Evolutionary conservation across 2,113 vertebrate genomes (phyloP).

Genomic region (Pluvianellus socialis): DNA sequence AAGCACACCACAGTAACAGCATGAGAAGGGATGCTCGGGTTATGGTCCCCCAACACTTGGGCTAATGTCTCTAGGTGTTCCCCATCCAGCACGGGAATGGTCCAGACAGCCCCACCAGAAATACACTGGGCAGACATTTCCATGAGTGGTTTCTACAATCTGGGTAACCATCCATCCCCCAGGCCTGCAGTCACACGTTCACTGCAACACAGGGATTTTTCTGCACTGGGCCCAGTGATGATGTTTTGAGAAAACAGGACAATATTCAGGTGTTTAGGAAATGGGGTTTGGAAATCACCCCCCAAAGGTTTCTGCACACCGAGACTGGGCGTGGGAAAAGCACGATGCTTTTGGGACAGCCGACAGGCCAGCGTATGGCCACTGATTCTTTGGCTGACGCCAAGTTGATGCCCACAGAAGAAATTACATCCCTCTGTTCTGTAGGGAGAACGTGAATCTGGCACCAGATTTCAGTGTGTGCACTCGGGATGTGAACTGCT

Average conservation of each 20-base stretch:
- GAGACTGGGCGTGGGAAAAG: neutral
- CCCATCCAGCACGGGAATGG: rapidly evolving
- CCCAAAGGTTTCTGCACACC: neutral
- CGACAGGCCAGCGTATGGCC: rapidly evolving
- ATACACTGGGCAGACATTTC: neutral
- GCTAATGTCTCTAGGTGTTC: neutral
- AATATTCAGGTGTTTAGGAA: neutral
- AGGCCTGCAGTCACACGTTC: neutral
- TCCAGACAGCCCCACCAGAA: neutral
- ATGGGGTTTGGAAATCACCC: neutral
- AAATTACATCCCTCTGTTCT: neutral
- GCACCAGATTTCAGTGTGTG: neutral
- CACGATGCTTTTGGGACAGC: neutral
- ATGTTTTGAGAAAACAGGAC: neutral
- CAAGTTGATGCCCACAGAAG: neutral
- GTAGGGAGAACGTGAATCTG: neutral
- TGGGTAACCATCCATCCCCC: neutral
- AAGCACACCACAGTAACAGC: neutral
- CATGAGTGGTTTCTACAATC: neutral
- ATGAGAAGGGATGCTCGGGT: neutral
- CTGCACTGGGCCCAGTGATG: neutral
- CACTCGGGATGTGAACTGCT: neutral
- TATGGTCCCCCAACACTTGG: neutral
- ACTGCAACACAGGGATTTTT: neutral
- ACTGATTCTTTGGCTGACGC: neutral